Evolutionary conservation across 2,888 invertebrate genomes (phyloP).

Genomic region (Nematopogon swammerdamellus): DNA sequence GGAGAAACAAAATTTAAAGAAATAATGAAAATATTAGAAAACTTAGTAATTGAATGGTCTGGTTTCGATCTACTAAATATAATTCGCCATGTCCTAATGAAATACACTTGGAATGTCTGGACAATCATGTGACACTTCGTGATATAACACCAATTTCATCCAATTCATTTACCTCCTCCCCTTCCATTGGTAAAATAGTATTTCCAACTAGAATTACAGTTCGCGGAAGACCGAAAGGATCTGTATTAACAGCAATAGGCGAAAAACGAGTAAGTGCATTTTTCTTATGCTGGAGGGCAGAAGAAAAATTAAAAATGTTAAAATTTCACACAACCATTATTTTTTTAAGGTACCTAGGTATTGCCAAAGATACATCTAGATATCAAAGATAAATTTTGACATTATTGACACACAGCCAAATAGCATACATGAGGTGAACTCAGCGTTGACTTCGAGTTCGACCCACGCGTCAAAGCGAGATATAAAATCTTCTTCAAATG

Average conservation of each 20-base stretch:
- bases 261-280: not conserved
- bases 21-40: not conserved
- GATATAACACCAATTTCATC: not conserved
- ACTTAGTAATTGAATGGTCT: constrained; percentile 1
- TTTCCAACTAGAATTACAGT: not conserved
- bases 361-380: too few species aligned
- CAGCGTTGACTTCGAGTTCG: too few species aligned
- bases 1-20: constrained; percentile 2
- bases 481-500: too few species aligned
- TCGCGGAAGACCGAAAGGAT: not conserved
- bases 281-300: not conserved
- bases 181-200: not conserved
- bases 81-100: too few species aligned
- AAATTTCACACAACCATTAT: not conserved
- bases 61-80: not conserved
- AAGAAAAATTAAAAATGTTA: not conserved
- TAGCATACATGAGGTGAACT: too few species aligned
- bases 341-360: too few species aligned
- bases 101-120: too few species aligned
- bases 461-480: too few species aligned
- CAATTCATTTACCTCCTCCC: too few species aligned
- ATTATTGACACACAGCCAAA: too few species aligned
- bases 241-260: not conserved
- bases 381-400: too few species aligned
- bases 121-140: too few species aligned